A percentile compares a stretch with the other conserved stretches of the same genome.
Evolutionary conservation across 1,140 invertebrate genomes (phyloP).

Genomic region (Drosophila parabipectinata): DNA sequence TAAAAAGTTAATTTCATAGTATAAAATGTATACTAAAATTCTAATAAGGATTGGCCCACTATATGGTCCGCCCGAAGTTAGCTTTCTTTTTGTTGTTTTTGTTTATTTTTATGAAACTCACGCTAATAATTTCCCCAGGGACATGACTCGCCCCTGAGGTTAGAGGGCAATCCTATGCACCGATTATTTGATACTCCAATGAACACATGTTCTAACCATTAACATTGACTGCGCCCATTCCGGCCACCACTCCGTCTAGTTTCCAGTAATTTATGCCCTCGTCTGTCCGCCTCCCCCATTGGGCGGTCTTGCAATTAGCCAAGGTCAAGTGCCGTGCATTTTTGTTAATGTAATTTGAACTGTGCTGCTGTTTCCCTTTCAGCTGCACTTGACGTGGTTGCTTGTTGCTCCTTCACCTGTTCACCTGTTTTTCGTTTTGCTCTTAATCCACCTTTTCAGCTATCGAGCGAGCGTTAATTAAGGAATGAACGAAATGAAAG

Average conservation of each 20-base stretch:
- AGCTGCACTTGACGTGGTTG: conserved; percentile 44
- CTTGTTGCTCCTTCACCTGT: conserved; percentile 27
- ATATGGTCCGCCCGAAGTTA: too few species aligned
- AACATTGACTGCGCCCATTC: conserved; percentile 44
- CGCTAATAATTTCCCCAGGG: conserved; percentile 15
- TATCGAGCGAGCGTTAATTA: conserved; percentile 65
- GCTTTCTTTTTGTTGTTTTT: too few species aligned
- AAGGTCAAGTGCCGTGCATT: conserved; percentile 60
- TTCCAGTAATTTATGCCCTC: conserved; percentile 42
- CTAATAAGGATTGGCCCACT: too few species aligned
- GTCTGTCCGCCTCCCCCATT: neutral
- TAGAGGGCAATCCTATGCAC: conserved; percentile 24
- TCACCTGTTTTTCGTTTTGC: conserved; percentile 6
- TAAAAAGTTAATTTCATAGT: too few species aligned
- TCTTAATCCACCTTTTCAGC: conserved; percentile 59
- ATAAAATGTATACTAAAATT: too few species aligned
- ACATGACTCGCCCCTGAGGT: conserved; percentile 22
- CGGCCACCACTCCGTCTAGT: conserved; percentile 3
- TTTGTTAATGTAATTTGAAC: conserved; percentile 76
- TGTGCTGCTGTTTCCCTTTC: conserved; percentile 8
- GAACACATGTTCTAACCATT: conserved; percentile 48
- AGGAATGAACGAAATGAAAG: conserved; percentile 34
- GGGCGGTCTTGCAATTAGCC: conserved; percentile 51
- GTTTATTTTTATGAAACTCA: neutral
- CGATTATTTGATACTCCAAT: conserved; percentile 35